Conservation (phyloP, 2,797 vertebrate genomes). For the Tachyglossus aculeatus region DNA sequence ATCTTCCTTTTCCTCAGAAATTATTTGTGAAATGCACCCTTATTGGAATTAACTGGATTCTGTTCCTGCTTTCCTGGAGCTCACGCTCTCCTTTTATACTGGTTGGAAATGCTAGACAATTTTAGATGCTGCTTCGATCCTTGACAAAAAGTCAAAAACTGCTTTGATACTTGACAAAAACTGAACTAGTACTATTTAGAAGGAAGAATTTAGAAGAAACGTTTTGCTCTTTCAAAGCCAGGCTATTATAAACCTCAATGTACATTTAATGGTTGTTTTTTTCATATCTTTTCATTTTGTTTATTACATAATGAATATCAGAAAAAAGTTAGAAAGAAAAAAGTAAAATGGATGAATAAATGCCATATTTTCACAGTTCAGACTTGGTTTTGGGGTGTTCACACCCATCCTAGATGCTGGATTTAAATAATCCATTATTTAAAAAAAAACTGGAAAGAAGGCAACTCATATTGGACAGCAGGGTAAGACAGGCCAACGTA, state of each 20-base stretch:
- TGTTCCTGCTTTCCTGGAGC: no score
- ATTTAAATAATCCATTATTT: neutral
- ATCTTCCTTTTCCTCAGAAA: no score
- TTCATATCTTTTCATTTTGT: neutral
- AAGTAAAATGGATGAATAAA: neutral
- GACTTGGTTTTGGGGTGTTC: neutral
- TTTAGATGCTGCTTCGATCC: no score
- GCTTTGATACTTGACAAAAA: no score
- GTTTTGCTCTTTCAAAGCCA: neutral
- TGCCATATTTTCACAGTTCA: neutral
- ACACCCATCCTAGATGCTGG: neutral
- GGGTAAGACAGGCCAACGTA: neutral
- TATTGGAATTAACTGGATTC: no score
- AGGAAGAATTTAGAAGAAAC: no score
- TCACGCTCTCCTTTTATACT: no score
- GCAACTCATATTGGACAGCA: neutral
- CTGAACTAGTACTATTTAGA: no score
- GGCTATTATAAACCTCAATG: neutral
- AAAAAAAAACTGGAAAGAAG: constrained; percentile 19
- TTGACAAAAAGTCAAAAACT: no score
- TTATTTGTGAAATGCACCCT: no score
- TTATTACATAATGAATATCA: neutral
- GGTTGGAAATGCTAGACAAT: no score
- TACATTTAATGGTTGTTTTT: neutral
- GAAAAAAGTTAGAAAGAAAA: neutral